Evolutionary conservation across 1,140 invertebrate species (phyloP).

Genomic region (Oncopodura yosiiana): DNA sequence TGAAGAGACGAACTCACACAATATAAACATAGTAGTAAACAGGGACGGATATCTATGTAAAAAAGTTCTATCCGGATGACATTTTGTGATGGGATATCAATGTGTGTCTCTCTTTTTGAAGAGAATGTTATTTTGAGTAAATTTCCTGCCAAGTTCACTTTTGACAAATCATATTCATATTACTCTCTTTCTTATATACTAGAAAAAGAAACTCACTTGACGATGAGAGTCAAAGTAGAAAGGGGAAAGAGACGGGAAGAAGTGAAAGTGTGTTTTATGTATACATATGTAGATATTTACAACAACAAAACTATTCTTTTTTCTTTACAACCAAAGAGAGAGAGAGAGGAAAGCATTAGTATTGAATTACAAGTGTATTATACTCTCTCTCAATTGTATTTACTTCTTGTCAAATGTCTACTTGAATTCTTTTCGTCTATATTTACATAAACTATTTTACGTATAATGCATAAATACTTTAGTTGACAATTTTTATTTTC

Average conservation of each 20-base stretch:
- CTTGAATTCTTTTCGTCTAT: too few relatives aligned
- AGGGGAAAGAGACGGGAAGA: constrained; percentile 9
- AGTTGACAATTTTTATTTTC: too few relatives aligned
- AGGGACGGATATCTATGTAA: constrained; percentile 22
- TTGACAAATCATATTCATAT: constrained; percentile 36
- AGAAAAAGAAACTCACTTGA: constrained; percentile 13
- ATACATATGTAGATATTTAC: background rate
- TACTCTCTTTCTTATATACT: too few relatives aligned
- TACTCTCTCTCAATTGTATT: background rate
- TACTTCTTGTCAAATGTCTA: too few relatives aligned
- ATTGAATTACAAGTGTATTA: background rate
- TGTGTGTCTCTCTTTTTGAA: constrained; percentile 14
- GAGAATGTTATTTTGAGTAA: constrained; percentile 19
- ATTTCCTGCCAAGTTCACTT: constrained; percentile 33
- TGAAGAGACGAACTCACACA: background rate
- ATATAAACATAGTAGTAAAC: background rate
- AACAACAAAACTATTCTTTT: background rate
- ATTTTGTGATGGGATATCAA: constrained; percentile 35
- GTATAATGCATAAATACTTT: too few relatives aligned
- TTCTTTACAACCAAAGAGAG: background rate
- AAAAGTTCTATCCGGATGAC: constrained; percentile 30
- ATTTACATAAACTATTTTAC: too few relatives aligned
- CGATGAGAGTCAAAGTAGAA: background rate
- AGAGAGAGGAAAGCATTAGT: constrained; percentile 3
- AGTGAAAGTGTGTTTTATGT: background rate